A percentile compares a stretch with the other conserved stretches of the same genome.
phyloP scores from a whole-genome alignment of 2,888 invertebrate species.

The Andrena minutula region DNA sequence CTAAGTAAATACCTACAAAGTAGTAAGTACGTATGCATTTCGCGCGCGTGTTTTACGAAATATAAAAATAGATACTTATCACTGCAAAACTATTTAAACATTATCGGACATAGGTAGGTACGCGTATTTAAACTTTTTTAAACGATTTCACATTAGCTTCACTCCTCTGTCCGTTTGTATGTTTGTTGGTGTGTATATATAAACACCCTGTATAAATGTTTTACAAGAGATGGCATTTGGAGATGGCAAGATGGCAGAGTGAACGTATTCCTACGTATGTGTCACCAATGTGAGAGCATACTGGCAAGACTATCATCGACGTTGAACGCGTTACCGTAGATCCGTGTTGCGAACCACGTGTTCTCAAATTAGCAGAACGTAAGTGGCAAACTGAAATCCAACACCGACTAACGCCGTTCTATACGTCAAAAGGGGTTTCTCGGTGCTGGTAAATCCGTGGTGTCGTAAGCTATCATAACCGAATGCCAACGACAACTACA shows the following conservation, averaged over 20 bases:
- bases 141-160: no score
- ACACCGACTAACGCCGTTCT: slow-evolving; percentile 67
- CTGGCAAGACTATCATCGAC: slow-evolving; percentile 45
- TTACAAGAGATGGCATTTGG: no score
- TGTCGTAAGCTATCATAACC: slow-evolving; percentile 57
- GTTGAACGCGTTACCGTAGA: slow-evolving; percentile 32
- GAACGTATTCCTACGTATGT: not conserved
- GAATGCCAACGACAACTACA: slow-evolving; percentile 39
- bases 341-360: slow-evolving; percentile 42
- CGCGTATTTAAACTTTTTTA: no score
- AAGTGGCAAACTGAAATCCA: slow-evolving; percentile 75
- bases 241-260: not conserved
- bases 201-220: no score
- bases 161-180: no score
- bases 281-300: slow-evolving; percentile 12
- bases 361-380: slow-evolving; percentile 67
- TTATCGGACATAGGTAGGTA: no score
- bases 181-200: no score
- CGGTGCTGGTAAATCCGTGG: slow-evolving; percentile 64
- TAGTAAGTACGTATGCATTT: no score
- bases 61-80: no score
- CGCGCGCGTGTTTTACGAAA: no score
- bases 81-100: no score
- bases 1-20: no score
- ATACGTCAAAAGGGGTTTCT: slow-evolving; percentile 57